These are phyloP conservation scores for Gambusia affinis DNA, from an alignment of 2,113 vertebrate species.

Conservation along the genomic window DNA sequence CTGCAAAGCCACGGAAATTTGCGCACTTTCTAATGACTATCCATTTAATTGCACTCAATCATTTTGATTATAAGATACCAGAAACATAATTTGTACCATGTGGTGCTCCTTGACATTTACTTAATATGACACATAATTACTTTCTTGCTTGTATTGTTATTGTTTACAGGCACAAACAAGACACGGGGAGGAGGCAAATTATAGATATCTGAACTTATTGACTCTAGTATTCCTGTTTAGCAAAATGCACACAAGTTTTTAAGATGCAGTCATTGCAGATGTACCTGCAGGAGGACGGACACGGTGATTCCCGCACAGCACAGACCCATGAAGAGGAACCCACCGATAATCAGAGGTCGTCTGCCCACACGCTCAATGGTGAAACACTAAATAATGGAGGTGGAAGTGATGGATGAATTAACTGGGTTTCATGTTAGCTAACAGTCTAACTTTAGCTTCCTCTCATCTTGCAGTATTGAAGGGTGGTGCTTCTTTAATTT, in stretches of 20 bases:
- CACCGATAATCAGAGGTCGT: conserved; percentile 84
- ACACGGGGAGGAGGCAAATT: neutral
- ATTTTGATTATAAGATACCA: neutral
- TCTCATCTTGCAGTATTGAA: too few relatives aligned
- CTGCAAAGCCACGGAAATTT: conserved; percentile 55
- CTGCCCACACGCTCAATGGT: conserved; percentile 88
- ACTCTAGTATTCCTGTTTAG: neutral
- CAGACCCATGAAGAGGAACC: conserved; percentile 88
- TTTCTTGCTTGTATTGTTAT: neutral
- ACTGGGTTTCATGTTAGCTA: too few relatives aligned
- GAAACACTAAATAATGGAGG: conserved; percentile 80
- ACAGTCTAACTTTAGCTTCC: too few relatives aligned
- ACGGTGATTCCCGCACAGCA: conserved; percentile 87
- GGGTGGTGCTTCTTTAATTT: too few relatives aligned
- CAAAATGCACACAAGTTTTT: neutral
- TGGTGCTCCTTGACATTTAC: conserved; percentile 8
- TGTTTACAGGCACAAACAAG: conserved; percentile 1
- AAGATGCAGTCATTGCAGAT: neutral
- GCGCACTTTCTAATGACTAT: neutral
- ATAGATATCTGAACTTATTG: neutral
- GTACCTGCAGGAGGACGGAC: conserved; percentile 85
- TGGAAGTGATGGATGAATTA: neutral
- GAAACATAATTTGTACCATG: neutral
- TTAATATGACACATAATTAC: neutral
- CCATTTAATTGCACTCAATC: neutral